Conservation (phyloP, 2,888 invertebrate genomes). For the Vandiemenella viatica region DNA sequence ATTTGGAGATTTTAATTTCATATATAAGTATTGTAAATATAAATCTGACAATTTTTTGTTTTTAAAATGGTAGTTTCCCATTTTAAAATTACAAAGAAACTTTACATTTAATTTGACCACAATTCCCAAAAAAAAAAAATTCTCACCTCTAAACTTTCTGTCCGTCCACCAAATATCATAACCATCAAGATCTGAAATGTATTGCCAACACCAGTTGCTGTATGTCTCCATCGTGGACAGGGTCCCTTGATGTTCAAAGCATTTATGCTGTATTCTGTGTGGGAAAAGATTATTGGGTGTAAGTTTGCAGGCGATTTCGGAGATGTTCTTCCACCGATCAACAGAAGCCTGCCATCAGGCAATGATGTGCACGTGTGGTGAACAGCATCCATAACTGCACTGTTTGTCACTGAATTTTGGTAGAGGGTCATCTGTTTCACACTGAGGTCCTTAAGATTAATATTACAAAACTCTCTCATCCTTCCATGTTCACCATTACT, state of each 20-base stretch:
- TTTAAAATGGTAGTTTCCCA: too few species aligned
- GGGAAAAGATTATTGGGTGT: neutral
- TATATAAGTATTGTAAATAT: too few species aligned
- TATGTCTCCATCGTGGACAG: constrained; percentile 27
- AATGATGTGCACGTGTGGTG: constrained; percentile 16
- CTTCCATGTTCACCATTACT: constrained; percentile 3
- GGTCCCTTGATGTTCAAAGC: constrained; percentile 11
- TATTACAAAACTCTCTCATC: neutral
- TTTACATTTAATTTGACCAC: too few species aligned
- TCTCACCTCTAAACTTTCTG: too few species aligned
- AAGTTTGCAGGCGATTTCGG: constrained; percentile 19
- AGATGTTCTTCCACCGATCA: constrained; percentile 28
- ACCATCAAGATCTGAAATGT: too few species aligned
- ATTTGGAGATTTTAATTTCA: too few species aligned
- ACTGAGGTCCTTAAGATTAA: neutral
- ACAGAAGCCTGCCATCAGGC: constrained; percentile 16
- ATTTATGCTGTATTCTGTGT: neutral
- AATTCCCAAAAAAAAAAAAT: too few species aligned
- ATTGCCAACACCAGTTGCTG: too few species aligned
- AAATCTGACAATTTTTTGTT: too few species aligned
- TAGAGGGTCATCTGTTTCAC: too few species aligned
- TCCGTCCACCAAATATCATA: too few species aligned
- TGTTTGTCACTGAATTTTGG: neutral
- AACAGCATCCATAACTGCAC: constrained; percentile 9
- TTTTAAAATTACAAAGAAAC: too few species aligned